Base-by-base conservation (phyloP, 2,113 vertebrate species). In the Atlantisia rogersi region DNA sequence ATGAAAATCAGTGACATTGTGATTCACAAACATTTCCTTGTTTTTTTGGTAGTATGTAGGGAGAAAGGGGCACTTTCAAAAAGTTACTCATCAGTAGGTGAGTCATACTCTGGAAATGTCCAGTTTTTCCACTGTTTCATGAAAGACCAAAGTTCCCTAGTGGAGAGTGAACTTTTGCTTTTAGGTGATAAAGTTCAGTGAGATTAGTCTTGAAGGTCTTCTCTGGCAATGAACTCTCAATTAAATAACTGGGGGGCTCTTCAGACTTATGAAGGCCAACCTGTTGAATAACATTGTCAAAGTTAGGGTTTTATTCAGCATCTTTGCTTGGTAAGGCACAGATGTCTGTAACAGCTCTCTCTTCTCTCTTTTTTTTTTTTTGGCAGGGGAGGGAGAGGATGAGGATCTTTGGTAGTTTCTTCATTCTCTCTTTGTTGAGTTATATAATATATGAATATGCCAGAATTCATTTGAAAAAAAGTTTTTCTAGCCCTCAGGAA, bases 391-490 rank as follows among this genome's bases (percentile, higher is more conserved):
- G 15, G 12, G 12, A 3, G 11, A 9, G 4, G 80, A 32, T 83
- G 50, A 13, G 83, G 22, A 63, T 85, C 19, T 95, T 78, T 55
- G 15, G 4, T 88, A 62, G 56, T 77, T 93, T 82, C 37, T 90
- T 24, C 50, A 25, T 82, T 92, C 17, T 15, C 4, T 74, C 2
- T 0, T 40, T 64, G 13, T 40, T 65, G 53, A 69, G n/a, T 77
- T 82, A n/a, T 55, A 89, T 11, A 50, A 37, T 37, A 91, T 9
- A 13, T 48, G 46, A 89, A 90, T 80, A 70, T 56, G 15, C 64
- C 29, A 88, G 65, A 91, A 64, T 50, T 82, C 6, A 44, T 65
- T 71, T 64, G 37, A 91, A 91, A 71, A 79, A 79, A 76, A 56
- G 8, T 21, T 84, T 80, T 87, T 89, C 46, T 88, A 93, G 37